Base-by-base conservation (phyloP, 2,113 vertebrate species). In the Conger conger region DNA sequence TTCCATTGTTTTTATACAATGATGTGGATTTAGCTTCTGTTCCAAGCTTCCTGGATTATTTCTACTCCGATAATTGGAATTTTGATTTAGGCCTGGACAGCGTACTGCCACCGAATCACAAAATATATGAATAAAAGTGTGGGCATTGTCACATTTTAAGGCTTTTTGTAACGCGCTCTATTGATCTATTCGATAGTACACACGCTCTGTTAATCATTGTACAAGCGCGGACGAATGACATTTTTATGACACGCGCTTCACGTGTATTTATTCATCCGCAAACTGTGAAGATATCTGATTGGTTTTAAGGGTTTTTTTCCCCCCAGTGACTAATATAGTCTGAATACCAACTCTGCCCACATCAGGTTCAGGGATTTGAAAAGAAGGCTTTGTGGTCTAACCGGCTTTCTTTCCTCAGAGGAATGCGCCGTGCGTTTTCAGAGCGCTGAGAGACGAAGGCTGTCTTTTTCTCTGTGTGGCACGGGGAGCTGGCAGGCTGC, bases 1-100 rank as follows among this genome's bases (percentile, higher is more conserved):
- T 54, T 87, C 86, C 80, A 57, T 27, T 54, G 54, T 81, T 4
- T 54, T 27, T 37, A 76, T 42, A 76, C 40, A 82, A 68, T 84
- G 80, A 82, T 85, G 80, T 80, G 63, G 73, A 82, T 78, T 79
- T 86, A 86, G 68, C 80, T 85, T 87, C 83, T 80, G 37, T 63
- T 27, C 57, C 2, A 63, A 20, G 18, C 20, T 63, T 11, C 23
- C 18, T 23, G 57, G 57, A 63, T 63, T 63, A 63, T 63, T 23
- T 63, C 27, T 27, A 63, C 18, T 27, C 20, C 57, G 23, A 1
- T 27, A 27, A 63, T n/a, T 63, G 57, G 57, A 23, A 63, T 63
- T 63, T 27, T 23, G 20, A 63, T 63, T 23, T 23, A 27, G 20
- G 18, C 54, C 54, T 20, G 54, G 18, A 57, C 23, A 23, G 18